Evolutionary conservation across 2,797 vertebrate species (phyloP).

Genomic region (Monodelphis domestica): DNA sequence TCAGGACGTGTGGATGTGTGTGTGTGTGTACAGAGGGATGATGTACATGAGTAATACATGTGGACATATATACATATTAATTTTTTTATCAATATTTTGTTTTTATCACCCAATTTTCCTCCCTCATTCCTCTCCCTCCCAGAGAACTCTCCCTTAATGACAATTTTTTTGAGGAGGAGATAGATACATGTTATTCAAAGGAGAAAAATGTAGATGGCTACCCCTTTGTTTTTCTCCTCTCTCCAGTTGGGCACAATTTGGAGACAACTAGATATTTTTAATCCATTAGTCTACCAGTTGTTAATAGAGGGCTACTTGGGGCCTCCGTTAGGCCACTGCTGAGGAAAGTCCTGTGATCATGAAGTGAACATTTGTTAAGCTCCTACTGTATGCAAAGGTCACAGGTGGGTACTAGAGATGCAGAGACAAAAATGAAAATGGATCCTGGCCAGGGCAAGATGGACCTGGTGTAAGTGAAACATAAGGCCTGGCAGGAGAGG

Average conservation of each 20-base stretch:
- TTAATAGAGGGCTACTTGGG: background rate
- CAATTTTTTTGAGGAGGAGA: background rate
- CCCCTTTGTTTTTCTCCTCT: accelerated
- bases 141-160: background rate
- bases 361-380: background rate
- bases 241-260: accelerated
- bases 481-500: background rate
- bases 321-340: background rate
- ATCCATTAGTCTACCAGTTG: background rate
- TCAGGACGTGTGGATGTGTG: background rate
- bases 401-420: background rate
- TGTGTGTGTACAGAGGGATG: no score
- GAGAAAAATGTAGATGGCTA: background rate
- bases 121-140: background rate
- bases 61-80: no score
- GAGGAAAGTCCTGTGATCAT: background rate
- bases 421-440: background rate
- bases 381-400: background rate
- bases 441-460: background rate
- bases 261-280: background rate
- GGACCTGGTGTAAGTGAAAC: background rate
- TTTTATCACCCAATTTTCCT: background rate
- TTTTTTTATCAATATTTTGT: background rate
- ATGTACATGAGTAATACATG: no score
- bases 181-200: accelerated